phyloP scores from a whole-genome alignment of 1,140 invertebrate genomes.

The Apis dorsata region DNA sequence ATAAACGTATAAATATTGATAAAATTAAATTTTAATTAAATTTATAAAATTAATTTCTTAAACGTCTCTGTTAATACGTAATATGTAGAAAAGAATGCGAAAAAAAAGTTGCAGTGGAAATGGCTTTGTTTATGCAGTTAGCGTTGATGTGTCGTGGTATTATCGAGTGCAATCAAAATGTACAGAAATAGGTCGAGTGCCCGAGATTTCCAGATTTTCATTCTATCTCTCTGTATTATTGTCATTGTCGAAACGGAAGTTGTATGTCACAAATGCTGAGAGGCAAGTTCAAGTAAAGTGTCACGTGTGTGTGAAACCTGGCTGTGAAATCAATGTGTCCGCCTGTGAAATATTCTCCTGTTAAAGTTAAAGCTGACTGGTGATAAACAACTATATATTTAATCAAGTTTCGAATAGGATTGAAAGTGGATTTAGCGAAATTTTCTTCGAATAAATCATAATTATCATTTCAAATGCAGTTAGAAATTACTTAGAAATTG shows the following conservation, averaged over 20 bases:
- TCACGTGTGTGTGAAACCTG: not conserved
- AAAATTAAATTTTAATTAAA: too few species aligned
- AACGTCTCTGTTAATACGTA: too few species aligned
- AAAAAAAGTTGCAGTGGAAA: not conserved
- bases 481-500: too few species aligned
- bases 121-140: conserved; percentile 1
- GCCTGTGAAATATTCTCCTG: not conserved
- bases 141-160: conserved; percentile 7
- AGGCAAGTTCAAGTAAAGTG: conserved; percentile 24
- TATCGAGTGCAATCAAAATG: conserved; percentile 40
- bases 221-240: conserved; percentile 7
- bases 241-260: conserved; percentile 31
- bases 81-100: not conserved
- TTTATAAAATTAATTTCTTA: too few species aligned
- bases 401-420: too few species aligned
- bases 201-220: not conserved
- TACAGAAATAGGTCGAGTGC: conserved; percentile 36
- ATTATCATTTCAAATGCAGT: too few species aligned
- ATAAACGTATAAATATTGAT: too few species aligned
- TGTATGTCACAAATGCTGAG: not conserved
- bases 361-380: not conserved
- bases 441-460: too few species aligned
- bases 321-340: conserved; percentile 22
- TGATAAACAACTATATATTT: too few species aligned
- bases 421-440: too few species aligned